These are phyloP conservation scores for Peucedramus taeniatus DNA, from an alignment of 2,113 vertebrate species.

Conservation along the genomic window DNA sequence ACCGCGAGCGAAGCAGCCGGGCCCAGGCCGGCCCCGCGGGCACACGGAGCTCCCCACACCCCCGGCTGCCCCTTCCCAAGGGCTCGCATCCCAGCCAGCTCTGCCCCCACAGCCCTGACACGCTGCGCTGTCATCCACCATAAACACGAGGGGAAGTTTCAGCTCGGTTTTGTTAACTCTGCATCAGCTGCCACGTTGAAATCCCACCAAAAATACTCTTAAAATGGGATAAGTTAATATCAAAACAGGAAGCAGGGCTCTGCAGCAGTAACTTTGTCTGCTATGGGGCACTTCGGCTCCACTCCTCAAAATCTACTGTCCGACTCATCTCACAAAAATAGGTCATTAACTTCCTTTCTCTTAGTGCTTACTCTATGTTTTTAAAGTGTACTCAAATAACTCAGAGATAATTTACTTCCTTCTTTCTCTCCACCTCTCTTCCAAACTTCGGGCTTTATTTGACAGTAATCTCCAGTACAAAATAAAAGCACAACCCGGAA, in stretches of 20 bases:
- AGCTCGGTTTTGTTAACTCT: background rate
- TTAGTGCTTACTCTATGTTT: background rate
- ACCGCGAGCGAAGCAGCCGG: accelerated
- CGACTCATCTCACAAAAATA: background rate
- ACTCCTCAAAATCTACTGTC: background rate
- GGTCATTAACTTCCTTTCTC: background rate
- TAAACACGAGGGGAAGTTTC: background rate
- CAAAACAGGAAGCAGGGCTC: background rate
- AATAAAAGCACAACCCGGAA: background rate
- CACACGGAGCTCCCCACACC: accelerated
- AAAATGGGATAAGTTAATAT: background rate
- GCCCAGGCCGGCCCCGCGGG: accelerated
- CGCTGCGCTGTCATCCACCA: background rate
- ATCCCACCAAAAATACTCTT: background rate
- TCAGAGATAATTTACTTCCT: background rate
- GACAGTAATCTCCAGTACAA: background rate
- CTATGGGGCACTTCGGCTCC: background rate
- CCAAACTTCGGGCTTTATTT: background rate
- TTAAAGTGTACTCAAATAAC: background rate
- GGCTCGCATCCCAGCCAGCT: background rate
- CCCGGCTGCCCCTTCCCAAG: accelerated
- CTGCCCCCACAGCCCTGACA: background rate
- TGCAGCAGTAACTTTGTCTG: background rate
- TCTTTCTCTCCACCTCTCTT: background rate
- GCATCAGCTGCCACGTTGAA: background rate